Evolutionary conservation across 1,140 invertebrate genomes (phyloP).

Genomic region (Sitodiplosis mosellana): DNA sequence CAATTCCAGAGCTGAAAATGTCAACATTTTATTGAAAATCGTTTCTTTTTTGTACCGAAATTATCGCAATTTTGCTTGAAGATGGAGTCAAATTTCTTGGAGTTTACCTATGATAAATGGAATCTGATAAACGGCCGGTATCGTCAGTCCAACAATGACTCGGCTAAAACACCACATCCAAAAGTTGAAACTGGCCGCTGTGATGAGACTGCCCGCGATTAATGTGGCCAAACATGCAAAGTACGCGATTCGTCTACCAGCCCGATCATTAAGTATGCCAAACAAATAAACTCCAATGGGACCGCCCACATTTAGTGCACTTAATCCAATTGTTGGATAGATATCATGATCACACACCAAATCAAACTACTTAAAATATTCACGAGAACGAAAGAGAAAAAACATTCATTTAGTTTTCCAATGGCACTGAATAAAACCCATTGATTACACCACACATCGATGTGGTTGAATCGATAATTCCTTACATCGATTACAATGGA

Average conservation of each 20-base stretch:
- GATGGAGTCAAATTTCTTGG: not conserved
- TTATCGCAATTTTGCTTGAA: no score
- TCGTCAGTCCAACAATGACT: slow-evolving; percentile 65
- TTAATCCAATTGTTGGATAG: slow-evolving; percentile 66
- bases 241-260: slow-evolving; percentile 62
- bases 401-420: slow-evolving; percentile 2
- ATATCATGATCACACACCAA: slow-evolving; percentile 67
- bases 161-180: slow-evolving; percentile 63
- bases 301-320: slow-evolving; percentile 63
- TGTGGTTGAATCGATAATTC: slow-evolving; percentile 4
- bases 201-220: slow-evolving; percentile 55
- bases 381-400: not conserved
- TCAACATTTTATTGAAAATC: not conserved
- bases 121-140: slow-evolving; percentile 86
- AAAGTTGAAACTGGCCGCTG: slow-evolving; percentile 53
- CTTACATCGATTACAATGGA: slow-evolving; percentile 69
- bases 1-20: slow-evolving; percentile 54
- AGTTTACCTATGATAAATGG: slow-evolving; percentile 78
- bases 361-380: slow-evolving; percentile 46
- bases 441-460: no score
- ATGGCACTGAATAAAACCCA: not conserved
- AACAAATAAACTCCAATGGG: slow-evolving; percentile 74
- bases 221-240: slow-evolving; percentile 61
- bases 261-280: slow-evolving; percentile 64
- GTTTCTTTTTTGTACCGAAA: not conserved